phyloP scores from a whole-genome alignment of 2,113 vertebrate species.

The Scophthalmus maximus region DNA sequence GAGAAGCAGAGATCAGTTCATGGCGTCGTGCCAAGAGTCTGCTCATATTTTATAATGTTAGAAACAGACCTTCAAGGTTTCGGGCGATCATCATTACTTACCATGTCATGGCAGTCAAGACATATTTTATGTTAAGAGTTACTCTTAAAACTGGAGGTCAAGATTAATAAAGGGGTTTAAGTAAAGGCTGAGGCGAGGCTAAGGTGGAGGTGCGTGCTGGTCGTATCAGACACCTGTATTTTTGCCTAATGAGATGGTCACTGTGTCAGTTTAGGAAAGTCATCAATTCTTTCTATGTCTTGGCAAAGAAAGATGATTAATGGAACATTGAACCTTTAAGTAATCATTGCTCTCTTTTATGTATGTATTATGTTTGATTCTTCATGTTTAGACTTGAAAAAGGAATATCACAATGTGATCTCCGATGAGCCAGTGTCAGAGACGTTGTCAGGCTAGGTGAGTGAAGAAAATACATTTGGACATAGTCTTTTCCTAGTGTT shows the following conservation, averaged over 20 bases:
- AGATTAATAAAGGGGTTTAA: neutral
- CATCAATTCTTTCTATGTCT: neutral
- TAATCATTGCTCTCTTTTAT: neutral
- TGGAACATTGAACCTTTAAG: constrained; percentile 1
- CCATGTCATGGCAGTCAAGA: neutral
- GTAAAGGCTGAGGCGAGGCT: neutral
- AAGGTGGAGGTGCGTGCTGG: neutral
- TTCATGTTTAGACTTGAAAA: too few species aligned
- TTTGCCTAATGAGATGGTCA: neutral
- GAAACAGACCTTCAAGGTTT: neutral
- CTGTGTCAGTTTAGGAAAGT: neutral
- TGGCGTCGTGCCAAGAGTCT: neutral
- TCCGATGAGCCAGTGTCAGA: neutral
- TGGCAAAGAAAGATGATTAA: too few species aligned
- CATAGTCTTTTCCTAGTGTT: too few species aligned
- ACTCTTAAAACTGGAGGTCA: neutral
- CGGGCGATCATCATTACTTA: neutral
- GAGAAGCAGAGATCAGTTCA: constrained; percentile 32
- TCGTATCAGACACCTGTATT: neutral
- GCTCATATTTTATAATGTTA: neutral
- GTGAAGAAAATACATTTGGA: too few species aligned
- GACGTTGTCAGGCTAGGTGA: too few species aligned
- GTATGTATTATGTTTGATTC: constrained; percentile 4
- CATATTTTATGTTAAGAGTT: neutral
- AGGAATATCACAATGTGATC: neutral